Evolutionary conservation across 2,888 invertebrate genomes (phyloP), one percentile per base, ranked within the genome.

Genomic region (Mesodorylaimus sp.): DNA sequence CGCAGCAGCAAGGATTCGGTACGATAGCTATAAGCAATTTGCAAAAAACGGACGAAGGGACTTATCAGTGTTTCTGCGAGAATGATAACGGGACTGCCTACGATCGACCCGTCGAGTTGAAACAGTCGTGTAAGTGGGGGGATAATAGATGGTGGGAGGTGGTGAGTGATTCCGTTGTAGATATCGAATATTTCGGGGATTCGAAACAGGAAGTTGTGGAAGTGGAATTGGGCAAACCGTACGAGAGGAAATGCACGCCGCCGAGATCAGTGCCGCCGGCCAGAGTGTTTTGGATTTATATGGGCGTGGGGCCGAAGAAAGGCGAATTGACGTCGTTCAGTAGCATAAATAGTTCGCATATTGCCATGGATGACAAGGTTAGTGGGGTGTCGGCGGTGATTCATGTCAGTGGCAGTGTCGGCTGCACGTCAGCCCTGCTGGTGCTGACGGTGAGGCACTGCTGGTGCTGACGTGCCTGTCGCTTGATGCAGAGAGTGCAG

Each of bases 41-140:
- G 0, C 76, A 82, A 48, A 81, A 85, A 60, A 87, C 85, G 65
- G 91, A 93, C 69, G 76, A 88, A 55, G 91, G 88, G 25, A 85
- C 88, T 65, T 93, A 89, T 70, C 88, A 91, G 68, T 91, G 91
- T 70, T 84, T 87, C 69, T 91, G 93, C 1, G 77, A 78, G 62
- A 95, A 95, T 70, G 83, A 83, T 63, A 85, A 85, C 75, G 95
- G 93, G 50, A 80, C 77, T 1, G 67, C 70, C 3, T 60, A 58
- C 25, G 58, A 59, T 16, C 54, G 57, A 21, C 56, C 56, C 2
- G 57, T 63, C 37, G 47, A 47, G 19, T 56, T 64, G 37, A 56
- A 57, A 43, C 58, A 59, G 47, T 59, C 65, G 19, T 64, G 65
- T 65, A 41, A 51, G 61, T 56, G 50, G 28, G 28, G n/a, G n/a